Percentiles rank a stretch among this genome's conserved stretches.
phyloP scores from a whole-genome alignment of 2,113 vertebrate species.

The Cynoglossus semilaevis region DNA sequence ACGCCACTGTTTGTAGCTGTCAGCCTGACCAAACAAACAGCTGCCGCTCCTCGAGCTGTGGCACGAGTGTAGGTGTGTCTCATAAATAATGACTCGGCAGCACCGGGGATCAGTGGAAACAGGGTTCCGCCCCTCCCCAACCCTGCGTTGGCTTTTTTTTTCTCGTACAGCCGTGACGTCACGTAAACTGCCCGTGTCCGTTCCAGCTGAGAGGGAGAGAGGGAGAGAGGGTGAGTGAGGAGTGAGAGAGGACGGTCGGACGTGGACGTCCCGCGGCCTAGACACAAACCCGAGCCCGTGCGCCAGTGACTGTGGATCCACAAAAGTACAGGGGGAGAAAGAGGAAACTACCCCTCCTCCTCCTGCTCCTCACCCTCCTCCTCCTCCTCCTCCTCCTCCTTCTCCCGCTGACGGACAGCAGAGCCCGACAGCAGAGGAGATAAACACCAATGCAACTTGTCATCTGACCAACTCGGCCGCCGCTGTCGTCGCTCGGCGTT shows the following conservation, averaged over 20 bases:
- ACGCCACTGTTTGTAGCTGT: conserved; percentile 17
- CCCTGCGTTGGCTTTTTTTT: conserved; percentile 27
- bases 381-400: conserved; percentile 17
- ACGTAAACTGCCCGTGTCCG: conserved; percentile 77
- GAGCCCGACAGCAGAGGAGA: conserved; percentile 59
- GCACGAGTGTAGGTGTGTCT: conserved; percentile 69
- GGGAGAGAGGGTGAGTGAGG: too few species aligned
- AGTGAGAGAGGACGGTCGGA: conserved; percentile 36
- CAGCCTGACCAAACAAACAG: conserved; percentile 57
- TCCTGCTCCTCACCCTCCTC: conserved; percentile 12
- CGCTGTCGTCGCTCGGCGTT: conserved; percentile 24
- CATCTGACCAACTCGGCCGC: conserved; percentile 67
- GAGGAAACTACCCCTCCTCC: conserved; percentile 58
- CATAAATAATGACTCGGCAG: conserved; percentile 64
- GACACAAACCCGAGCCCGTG: conserved; percentile 63
- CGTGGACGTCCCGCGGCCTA: conserved; percentile 60
- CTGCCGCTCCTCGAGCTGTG: conserved; percentile 51
- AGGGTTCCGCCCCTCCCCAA: conserved; percentile 26
- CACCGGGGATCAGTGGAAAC: conserved; percentile 13
- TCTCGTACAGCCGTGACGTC: conserved; percentile 72
- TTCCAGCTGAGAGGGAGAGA: conserved; percentile 77
- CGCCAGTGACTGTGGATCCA: conserved; percentile 70
- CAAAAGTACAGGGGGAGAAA: conserved; percentile 63
- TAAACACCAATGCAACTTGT: conserved; percentile 70
- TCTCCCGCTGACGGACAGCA: conserved; percentile 52